Conservation (phyloP, 2,113 vertebrate species). For the Pithys albifrons region DNA sequence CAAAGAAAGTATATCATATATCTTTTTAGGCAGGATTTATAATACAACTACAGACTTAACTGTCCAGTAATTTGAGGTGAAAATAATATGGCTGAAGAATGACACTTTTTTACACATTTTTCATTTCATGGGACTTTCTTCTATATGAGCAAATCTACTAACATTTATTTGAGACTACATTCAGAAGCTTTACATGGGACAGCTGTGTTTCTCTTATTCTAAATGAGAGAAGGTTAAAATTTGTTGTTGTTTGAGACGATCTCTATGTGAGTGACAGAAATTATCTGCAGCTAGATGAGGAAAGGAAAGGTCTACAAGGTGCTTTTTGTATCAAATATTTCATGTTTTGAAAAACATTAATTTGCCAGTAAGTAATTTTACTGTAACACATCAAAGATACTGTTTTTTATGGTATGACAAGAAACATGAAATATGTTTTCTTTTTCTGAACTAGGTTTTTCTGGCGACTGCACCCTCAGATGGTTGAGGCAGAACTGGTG, state of each 20-base stretch:
- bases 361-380: not conserved
- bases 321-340: not conserved
- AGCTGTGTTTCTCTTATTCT: not conserved
- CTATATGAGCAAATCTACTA: not conserved
- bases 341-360: not conserved
- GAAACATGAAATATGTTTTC: not conserved
- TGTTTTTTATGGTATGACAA: not conserved
- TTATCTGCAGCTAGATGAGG: not conserved
- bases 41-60: not conserved
- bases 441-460: constrained; percentile 82
- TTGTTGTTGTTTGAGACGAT: not conserved
- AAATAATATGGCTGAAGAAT: not conserved
- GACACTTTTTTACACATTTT: not conserved
- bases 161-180: not conserved
- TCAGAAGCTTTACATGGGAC: not conserved
- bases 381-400: not conserved
- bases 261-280: not conserved
- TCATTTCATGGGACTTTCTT: not conserved
- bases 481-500: constrained; percentile 82
- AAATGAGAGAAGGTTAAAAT: not conserved
- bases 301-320: not conserved
- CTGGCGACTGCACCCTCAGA: constrained; percentile 92
- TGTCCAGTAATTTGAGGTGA: not conserved
- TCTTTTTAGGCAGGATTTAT: not conserved
- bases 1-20: not conserved